Conservation (phyloP, 2,888 invertebrate genomes). For the Cremastinae sp. region DNA sequence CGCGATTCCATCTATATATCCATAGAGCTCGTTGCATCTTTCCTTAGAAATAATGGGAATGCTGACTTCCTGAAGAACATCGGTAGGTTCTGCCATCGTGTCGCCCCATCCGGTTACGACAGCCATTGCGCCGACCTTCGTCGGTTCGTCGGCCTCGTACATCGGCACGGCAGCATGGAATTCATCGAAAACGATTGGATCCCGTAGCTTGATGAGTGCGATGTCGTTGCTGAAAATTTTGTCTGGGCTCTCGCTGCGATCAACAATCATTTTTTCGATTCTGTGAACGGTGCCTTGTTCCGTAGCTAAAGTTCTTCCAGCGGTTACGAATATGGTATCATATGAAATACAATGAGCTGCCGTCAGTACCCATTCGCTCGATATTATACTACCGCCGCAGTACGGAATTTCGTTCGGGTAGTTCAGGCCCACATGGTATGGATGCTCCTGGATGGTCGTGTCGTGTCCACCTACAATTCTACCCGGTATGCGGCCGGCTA, state of each 20-base stretch:
- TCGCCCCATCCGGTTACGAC: constrained; percentile 56
- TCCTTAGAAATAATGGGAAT: constrained; percentile 82
- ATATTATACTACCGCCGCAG: constrained; percentile 82
- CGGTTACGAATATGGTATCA: no score
- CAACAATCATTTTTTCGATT: no score
- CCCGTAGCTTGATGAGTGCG: no score
- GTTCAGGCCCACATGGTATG: no score
- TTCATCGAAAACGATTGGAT: no score
- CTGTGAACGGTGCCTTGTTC: no score
- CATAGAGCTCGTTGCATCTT: constrained; percentile 81
- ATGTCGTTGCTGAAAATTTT: no score
- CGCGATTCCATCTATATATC: constrained; percentile 61
- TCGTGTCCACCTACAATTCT: not conserved
- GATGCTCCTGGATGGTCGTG: no score
- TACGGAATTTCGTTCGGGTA: constrained; percentile 71
- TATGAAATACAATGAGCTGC: constrained; percentile 82
- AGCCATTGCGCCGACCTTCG: not conserved
- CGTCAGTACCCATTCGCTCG: constrained; percentile 80
- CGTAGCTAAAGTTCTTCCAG: no score
- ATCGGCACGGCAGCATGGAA: constrained; percentile 25
- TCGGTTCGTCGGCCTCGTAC: constrained; percentile 14
- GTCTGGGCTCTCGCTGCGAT: no score
- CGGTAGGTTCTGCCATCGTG: constrained; percentile 1
- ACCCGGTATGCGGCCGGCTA: not conserved
- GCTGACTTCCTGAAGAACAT: constrained; percentile 80